phyloP scores from a whole-genome alignment of 1,140 invertebrate genomes.

The Pantala flavescens region DNA sequence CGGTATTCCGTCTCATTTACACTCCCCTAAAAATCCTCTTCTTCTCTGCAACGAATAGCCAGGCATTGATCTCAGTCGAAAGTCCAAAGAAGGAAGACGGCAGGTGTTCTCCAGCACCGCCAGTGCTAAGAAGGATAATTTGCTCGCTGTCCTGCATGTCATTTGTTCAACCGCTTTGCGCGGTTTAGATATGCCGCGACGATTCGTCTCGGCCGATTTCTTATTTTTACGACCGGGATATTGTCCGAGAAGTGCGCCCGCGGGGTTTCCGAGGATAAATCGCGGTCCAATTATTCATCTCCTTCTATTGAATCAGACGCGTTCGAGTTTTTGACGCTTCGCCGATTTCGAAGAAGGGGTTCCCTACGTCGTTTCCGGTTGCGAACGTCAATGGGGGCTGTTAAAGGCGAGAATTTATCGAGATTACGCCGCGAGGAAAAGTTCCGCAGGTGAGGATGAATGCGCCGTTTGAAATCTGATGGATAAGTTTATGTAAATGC shows the following conservation, averaged over 20 bases:
- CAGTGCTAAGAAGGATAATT: neutral
- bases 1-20: neutral
- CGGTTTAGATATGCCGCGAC: neutral
- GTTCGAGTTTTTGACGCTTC: slow-evolving; percentile 11
- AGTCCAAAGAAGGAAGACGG: neutral
- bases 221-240: no score
- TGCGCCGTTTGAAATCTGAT: no score
- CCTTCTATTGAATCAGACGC: no score
- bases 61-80: neutral
- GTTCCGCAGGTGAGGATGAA: no score
- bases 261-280: no score
- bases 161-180: neutral
- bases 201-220: neutral
- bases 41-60: neutral
- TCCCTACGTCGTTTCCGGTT: slow-evolving; percentile 18
- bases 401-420: no score
- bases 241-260: no score
- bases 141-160: neutral
- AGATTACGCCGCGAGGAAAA: no score
- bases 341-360: slow-evolving; percentile 21
- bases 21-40: neutral
- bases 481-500: no score
- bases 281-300: no score
- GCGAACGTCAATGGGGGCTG: slow-evolving; percentile 16
- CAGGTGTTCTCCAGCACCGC: neutral